Evolutionary conservation across 2,113 vertebrate species (phyloP), one percentile per base, ranked within the genome.

Genomic region (Rhagologus leucostigma): DNA sequence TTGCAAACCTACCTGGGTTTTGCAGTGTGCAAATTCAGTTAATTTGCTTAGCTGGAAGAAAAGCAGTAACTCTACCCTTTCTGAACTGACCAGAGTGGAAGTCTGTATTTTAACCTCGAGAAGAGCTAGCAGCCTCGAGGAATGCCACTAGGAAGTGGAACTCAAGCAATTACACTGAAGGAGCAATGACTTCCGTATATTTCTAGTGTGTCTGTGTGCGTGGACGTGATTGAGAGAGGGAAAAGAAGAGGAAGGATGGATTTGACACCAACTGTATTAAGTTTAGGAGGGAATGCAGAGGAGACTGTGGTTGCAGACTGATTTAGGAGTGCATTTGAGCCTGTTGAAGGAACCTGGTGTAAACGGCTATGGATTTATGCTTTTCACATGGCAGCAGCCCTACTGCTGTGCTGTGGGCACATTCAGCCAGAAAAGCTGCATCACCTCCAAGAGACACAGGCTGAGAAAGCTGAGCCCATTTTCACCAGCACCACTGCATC

Each of bases 261-360:
- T 18, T 16, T 15, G 12, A 49, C 41, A 39, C 6, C 3, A 23
- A 13, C n/a, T 2, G 0, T 10, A 47, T 37, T 60, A 11, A n/a
- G 53, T 46, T 89, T 59, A 37, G 32, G 22, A 62, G 26, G 19
- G 19, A 73, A 83, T 10, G 44, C 21, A 53, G 83, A 55, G 21
- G 29, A 76, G 11, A 11, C 11, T 2, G 0, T 57, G 41, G 30
- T 55, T 67, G 49, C 41, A 69, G n/a, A 16, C 21, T 29, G 42
- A 47, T 52, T 50, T 35, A 42, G 39, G 33, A 55, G 7, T 20
- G 22, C 19, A 6, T 35, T 74, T 71, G 70, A 73, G 23, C 44
- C 49, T 0, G 0, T 19, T 55, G 42, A 70, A 90, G 32, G 6
- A 87, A 41, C 7, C 3, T 3, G 1, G 2, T 76, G 50, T 82